These are phyloP conservation scores for Montipora capricornis DNA, from an alignment of 64 coral and sea anemone species.

Conservation along the genomic window DNA sequence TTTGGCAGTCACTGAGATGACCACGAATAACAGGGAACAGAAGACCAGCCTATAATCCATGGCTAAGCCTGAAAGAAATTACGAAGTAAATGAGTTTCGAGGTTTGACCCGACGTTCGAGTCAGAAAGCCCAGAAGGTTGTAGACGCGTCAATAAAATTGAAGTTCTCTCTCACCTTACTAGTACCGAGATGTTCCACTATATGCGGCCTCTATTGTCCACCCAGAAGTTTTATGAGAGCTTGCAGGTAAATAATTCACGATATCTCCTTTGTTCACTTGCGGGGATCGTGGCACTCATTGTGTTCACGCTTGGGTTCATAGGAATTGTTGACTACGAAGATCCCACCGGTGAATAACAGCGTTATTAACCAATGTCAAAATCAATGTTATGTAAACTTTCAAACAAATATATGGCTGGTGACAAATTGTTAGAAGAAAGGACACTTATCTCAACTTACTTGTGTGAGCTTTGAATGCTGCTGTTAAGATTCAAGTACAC, in stretches of 20 bases:
- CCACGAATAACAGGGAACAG: slow-evolving; percentile 83
- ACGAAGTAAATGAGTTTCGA: neutral
- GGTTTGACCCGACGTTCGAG: too few relatives aligned
- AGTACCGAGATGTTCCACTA: slow-evolving; percentile 30
- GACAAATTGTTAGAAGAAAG: slow-evolving; percentile 29
- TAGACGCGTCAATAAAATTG: neutral
- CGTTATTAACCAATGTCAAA: slow-evolving; percentile 45
- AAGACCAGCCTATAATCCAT: slow-evolving; percentile 91
- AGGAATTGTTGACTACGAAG: slow-evolving; percentile 25
- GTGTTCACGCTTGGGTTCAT: slow-evolving; percentile 77
- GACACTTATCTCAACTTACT: neutral
- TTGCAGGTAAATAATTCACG: slow-evolving; percentile 44
- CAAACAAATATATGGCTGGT: slow-evolving; percentile 22
- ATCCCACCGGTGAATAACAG: slow-evolving; percentile 52
- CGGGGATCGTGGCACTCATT: slow-evolving; percentile 78
- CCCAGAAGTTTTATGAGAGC: slow-evolving; percentile 66
- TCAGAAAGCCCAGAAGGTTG: too few relatives aligned
- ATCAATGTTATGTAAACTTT: slow-evolving; percentile 41
- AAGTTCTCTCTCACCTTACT: slow-evolving; percentile 25
- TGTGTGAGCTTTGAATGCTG: neutral
- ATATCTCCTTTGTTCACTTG: slow-evolving; percentile 55
- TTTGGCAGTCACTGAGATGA: slow-evolving; percentile 78
- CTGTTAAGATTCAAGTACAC: neutral
- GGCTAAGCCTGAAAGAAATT: slow-evolving; percentile 73
- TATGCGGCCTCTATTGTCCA: slow-evolving; percentile 46